These are phyloP conservation scores for Ciona savignyi DNA, from an alignment of 23 tunicate species.

Conservation along the genomic window DNA sequence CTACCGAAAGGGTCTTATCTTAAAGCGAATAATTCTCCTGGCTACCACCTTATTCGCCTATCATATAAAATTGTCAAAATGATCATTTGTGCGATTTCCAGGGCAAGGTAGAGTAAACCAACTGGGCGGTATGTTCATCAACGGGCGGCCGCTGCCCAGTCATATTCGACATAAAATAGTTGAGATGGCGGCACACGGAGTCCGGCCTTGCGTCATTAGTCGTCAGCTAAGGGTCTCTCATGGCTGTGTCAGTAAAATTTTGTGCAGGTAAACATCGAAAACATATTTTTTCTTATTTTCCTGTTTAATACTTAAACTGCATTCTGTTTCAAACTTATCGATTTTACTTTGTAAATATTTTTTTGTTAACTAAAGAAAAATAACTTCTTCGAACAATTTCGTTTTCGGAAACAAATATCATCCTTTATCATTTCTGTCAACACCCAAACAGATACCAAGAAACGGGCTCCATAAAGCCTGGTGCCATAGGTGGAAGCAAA, in stretches of 20 bases:
- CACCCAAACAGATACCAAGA: conserved; percentile 77
- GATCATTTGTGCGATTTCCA: too few relatives aligned
- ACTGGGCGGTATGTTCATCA: conserved; percentile 97
- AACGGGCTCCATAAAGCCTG: conserved; percentile 98
- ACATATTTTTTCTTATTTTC: too few relatives aligned
- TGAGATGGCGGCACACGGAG: conserved; percentile 97
- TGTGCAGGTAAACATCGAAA: conserved; percentile 56
- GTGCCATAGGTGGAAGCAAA: conserved; percentile 94
- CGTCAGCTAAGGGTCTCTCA: conserved; percentile 96
- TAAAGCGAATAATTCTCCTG: too few relatives aligned
- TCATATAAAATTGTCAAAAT: too few relatives aligned
- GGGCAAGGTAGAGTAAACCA: conserved; percentile 99
- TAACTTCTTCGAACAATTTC: neutral
- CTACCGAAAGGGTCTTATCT: too few relatives aligned
- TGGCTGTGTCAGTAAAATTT: conserved; percentile 96
- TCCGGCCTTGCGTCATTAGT: conserved; percentile 95
- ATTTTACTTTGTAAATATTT: too few relatives aligned
- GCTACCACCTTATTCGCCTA: too few relatives aligned
- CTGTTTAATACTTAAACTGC: too few relatives aligned
- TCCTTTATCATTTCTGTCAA: neutral
- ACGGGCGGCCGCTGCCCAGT: conserved; percentile 96
- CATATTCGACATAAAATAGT: conserved; percentile 94
- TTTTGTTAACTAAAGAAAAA: too few relatives aligned
- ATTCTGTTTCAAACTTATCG: too few relatives aligned
- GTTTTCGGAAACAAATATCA: too few relatives aligned